Evolutionary conservation across 1,140 invertebrate species (phyloP).

Genomic region (roundworm (Caenorhabditis elegans)): WBcel235 BX284606.5:11290001-11290500

Average conservation of each 20-base stretch:
- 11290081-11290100: too few species aligned
- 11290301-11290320: neutral
- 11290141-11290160: neutral
- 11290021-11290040: too few species aligned
- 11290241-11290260: too few species aligned
- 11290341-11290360: neutral
- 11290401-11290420: neutral
- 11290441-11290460: neutral
- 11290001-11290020: too few species aligned
- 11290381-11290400: neutral
- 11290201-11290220: too few species aligned
- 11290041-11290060: too few species aligned
- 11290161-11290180: neutral
- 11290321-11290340: neutral
- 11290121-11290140: neutral
- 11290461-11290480: slow-evolving; percentile 15
- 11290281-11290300: too few species aligned
- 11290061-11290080: too few species aligned
- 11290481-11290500: neutral
- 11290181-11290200: neutral
- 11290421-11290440: slow-evolving; percentile 12
- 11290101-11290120: neutral
- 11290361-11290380: neutral
- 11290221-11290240: too few species aligned
- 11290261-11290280: too few species aligned